Base-by-base conservation (phyloP, 2,888 invertebrate genomes). In the Eledone cirrhosa region DNA sequence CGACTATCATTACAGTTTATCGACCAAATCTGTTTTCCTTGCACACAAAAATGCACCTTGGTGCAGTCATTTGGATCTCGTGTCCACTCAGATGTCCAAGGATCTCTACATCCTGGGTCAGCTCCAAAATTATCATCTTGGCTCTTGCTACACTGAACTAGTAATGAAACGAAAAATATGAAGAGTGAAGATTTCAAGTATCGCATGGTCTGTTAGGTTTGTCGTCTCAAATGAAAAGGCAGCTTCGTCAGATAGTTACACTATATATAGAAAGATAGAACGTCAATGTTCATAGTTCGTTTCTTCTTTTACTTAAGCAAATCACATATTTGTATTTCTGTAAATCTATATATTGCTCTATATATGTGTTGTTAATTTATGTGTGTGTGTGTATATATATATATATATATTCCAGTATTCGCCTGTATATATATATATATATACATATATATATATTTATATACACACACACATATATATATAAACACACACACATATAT, bases 81-180 rank as follows among this genome's bases (percentile, higher is more conserved):
- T 0, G 84, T 85, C 85, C 85, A 85, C 41, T 85, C 85, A 16
- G 84, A 83, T 0, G 85, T 77, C 85, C 85, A 85, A 7, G 85
- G 85, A 76, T 85, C 85, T 77, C 79, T 78, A 47, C 85, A 85
- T 11, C 85, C 85, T 1, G 82, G 81, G 47, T 85, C 85, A 2
- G 84, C 85, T 2, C 84, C 85, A 59, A 84, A 85, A 33, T 79
- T 85, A 48, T 85, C 84, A 13, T 82, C 82, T 3, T 27, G 16
- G 8, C 67, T 27, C 48, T 77, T 59, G n/a, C 31, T 53, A 48
- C 22, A n/a, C 0, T 22, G 13, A 16, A 22, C 14, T n/a, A 29
- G 48, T 2, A 48, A n/a, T 24, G 31, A 24, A 13, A 41, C 41
- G 11, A 41, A 11, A 3, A 41, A 41, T 41, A 41, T 41, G 41